Percentiles rank a stretch among this genome's conserved stretches.
Evolutionary conservation across 2,888 invertebrate genomes (phyloP).

Genomic region (Sarcophaga subvicina): DNA sequence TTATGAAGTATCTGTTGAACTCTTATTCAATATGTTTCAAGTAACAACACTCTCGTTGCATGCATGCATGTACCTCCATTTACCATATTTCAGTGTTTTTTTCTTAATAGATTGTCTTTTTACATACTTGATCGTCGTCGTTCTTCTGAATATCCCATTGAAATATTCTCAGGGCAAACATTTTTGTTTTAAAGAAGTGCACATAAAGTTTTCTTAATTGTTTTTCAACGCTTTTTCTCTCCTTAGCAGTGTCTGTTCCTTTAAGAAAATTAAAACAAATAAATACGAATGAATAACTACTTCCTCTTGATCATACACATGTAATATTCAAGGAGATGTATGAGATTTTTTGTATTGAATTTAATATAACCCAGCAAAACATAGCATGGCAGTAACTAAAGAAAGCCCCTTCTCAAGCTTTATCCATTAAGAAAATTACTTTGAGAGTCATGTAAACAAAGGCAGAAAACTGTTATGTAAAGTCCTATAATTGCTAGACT

Average conservation of each 20-base stretch:
- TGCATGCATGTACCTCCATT: conserved; percentile 10
- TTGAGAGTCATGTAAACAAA: no score
- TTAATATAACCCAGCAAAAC: background rate
- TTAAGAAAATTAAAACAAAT: background rate
- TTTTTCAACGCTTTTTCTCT: background rate
- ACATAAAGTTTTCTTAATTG: background rate
- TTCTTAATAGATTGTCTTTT: conserved; percentile 34
- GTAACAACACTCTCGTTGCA: background rate
- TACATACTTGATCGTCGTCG: conserved; percentile 16
- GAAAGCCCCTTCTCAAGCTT: background rate
- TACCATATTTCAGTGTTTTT: conserved; percentile 19
- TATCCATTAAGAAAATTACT: no score
- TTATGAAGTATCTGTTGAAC: background rate
- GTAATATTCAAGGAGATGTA: background rate
- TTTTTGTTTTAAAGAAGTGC: conserved; percentile 8
- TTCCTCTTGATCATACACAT: background rate
- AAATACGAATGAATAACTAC: conserved; percentile 6
- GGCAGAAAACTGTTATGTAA: no score
- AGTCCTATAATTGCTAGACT: no score
- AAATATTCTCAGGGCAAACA: background rate
- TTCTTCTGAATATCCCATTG: background rate
- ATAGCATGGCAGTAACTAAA: background rate
- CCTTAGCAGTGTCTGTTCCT: background rate
- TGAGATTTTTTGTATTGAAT: background rate
- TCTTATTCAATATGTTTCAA: conserved; percentile 5